Evolutionary conservation across 2,888 invertebrate species (phyloP), one percentile per base, ranked within the genome.

Genomic region (Eupithecia tripunctaria): DNA sequence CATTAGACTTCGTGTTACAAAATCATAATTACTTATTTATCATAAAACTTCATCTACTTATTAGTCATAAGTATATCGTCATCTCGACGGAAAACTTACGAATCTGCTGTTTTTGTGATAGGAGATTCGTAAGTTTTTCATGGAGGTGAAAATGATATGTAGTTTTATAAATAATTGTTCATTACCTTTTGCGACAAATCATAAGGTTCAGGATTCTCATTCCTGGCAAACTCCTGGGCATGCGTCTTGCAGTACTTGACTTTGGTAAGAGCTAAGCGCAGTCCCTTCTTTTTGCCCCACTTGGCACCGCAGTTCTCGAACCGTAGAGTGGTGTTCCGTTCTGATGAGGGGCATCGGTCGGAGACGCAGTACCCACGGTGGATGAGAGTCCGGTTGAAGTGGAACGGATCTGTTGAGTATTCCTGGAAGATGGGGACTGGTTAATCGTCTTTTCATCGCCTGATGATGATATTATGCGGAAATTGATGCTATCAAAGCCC

Each of bases 281-380:
- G 80, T 0, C 81, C 82, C 1, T 79, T 80, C 29, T 78, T 75
- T 1, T 81, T 75, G 0, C 86, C 86, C 84, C 86, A 85, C 6
- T 77, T 80, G 25, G 82, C 73, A 5, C 85, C 86, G 80, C 91
- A 89, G 7, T 74, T 84, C 79, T 91, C 88, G 83, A 90, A 91
- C 75, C 88, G 87, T 0, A 79, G 81, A 6, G 85, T 79, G 25
- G 74, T 67, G 78, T 87, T 88, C 51, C 81, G 80, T 63, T 83
- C 84, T 4, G 82, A 67, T 1, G 81, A 76, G 1, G 84, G 83
- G 72, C 92, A 91, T 32, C 90, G 87, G 18, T 86, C 78, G 74
- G 87, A 88, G 43, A 91, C 85, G 84, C 91, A 92, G 84, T 90
- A 89, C 5, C 91, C 91, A 21, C 92, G 89, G 78, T 91, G 90